Evolutionary conservation across 2,113 vertebrate genomes (phyloP).

Genomic region (Gymnogyps californianus): DNA sequence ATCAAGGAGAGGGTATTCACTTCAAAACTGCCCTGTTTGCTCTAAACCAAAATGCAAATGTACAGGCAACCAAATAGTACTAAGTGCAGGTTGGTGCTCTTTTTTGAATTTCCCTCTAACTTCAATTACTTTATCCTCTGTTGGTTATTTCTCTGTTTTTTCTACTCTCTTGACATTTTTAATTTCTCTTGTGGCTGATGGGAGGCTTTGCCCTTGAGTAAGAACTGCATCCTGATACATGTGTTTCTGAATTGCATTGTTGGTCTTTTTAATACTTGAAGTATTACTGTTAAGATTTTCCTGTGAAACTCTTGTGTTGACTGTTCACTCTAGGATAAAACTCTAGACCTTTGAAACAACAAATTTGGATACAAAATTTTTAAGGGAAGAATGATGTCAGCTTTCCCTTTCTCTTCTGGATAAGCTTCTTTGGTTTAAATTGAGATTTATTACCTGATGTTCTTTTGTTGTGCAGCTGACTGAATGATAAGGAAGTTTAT

Average conservation of each 20-base stretch:
- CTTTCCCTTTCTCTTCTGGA: neutral
- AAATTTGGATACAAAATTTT: neutral
- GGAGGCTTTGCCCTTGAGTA: neutral
- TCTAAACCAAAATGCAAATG: neutral
- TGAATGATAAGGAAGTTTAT: neutral
- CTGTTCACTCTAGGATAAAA: neutral
- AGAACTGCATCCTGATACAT: neutral
- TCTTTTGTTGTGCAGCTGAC: neutral
- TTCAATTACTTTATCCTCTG: neutral
- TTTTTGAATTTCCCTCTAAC: neutral
- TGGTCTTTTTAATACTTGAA: neutral
- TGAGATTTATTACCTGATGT: neutral
- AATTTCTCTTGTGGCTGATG: neutral
- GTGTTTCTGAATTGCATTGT: neutral
- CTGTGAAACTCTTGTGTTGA: neutral
- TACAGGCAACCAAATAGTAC: neutral
- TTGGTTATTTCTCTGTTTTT: neutral
- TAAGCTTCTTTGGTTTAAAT: neutral
- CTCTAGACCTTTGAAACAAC: neutral
- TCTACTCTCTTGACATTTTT: neutral
- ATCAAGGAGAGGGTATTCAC: neutral
- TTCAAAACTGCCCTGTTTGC: neutral
- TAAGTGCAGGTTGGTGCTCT: neutral
- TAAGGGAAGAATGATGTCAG: neutral
- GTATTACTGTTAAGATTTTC: neutral